Base-by-base conservation (phyloP, 2,888 invertebrate species). In the Sminthurinus aureus region DNA sequence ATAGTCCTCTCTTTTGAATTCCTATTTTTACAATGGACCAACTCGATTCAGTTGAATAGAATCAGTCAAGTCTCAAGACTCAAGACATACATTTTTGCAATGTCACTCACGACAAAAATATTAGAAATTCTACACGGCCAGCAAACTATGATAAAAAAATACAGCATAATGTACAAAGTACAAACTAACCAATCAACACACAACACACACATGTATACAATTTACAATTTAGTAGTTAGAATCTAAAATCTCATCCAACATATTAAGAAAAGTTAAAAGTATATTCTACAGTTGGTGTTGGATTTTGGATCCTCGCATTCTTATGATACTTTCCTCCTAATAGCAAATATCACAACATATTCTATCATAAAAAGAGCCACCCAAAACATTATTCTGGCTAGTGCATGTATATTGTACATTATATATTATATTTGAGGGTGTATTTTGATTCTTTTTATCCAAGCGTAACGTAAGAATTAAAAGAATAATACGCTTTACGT, bases 91-190 rank as follows among this genome's bases (percentile, higher is more conserved):
- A 58, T 69, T 69, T 79, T 73, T 80, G 80, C 80, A 80, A 71
- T 80, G 71, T 80, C 80, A 80, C 73, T 80, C 80, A 50, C 80
- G 52, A 71, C 71, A 64, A 24, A 64, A 78, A 66, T 78, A 78
- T 77, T 78, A 64, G 24, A 75, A 78, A 78, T 78, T 78, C 26
- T 64, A 66, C 78, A 78, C 66, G 71, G 26, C 71, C 24, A 58
- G 18, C 58, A 13, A 58, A 58, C 58, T 58, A 58, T 58, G 18
- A 58, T 18, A 58, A 15, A 22, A 71, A 71, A 71, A 71, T 20
- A 22, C 4, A 2, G 4, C 9, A 69, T 15, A 38, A 38, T 6
- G 38, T 38, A 38, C 38, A 6, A 38, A 38, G 3, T 38, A 38
- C 38, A 38, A 38, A 38, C 38, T 6, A 38, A 38, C 3, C 38